Base-by-base conservation (phyloP, 2,797 vertebrate species). In the Numenius phaeopus region DNA sequence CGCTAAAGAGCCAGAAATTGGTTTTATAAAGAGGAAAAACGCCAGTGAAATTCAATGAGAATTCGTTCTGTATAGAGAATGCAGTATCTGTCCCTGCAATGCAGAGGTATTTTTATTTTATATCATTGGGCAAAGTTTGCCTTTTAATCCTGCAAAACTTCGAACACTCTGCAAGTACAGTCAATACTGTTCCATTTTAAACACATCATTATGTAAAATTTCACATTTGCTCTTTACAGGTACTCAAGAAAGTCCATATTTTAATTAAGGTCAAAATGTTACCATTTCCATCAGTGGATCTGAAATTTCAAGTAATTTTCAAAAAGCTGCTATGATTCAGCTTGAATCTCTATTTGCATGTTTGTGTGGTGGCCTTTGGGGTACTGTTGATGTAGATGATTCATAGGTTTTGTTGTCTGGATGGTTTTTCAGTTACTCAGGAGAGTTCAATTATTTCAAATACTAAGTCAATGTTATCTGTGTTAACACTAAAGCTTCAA, bases 181-280 rank as follows among this genome's bases (percentile, higher is more conserved):
- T 44, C 40, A 82, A 67, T 37, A 59, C 12, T 52, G 10, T n/a
- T 85, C 24, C 10, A 50, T 77, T 78, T 76, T 29, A 95, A 96
- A 90, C 26, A 65, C 7, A 83, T 64, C 66, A 89, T 39, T 44
- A 17, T 50, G 21, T 73, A 50, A 90, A 95, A 91, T 67, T 89
- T 94, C 44, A 57, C 21, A 59, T 76, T 94, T 89, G 8, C 8
- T 72, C 37, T 87, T 76, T 79, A 50, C 27, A 81, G 42, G 22
- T 75, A 80, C 40, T 86, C 23, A 20, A 27, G 46, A 88, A 95
- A 76, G 19, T 34, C 73, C 2, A 2, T 82, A 50, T 80, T 81
- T 79, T 91, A 93, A 94, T 94, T 93, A 85, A 88, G 21, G 39
- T 78, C 34, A 88, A 92, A 93, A 82, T 34, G 9, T n/a, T 91